phyloP scores from a whole-genome alignment of 1,140 invertebrate genomes.

The Carposina sasakii region DNA sequence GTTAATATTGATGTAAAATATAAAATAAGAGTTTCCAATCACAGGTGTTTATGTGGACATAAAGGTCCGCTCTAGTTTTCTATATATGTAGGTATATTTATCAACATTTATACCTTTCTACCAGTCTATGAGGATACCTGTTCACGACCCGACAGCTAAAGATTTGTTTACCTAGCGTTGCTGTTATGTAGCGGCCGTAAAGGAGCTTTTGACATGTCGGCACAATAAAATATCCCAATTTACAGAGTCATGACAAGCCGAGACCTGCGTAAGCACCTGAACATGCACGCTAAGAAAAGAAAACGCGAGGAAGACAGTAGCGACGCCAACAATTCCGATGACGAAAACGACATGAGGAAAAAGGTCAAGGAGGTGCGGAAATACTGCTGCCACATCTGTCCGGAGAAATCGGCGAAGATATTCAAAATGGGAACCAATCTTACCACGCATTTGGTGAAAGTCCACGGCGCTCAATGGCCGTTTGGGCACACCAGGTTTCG shows the following conservation, averaged over 20 bases:
- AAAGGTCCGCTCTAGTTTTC: no score
- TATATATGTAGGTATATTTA: no score
- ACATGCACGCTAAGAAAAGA: slow-evolving; percentile 53
- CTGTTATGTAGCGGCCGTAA: no score
- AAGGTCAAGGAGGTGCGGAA: slow-evolving; percentile 36
- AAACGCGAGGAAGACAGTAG: slow-evolving; percentile 30
- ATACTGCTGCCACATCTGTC: slow-evolving; percentile 87
- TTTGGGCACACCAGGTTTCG: slow-evolving; percentile 88
- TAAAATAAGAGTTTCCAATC: no score
- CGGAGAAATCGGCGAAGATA: slow-evolving; percentile 63
- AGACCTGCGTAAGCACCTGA: slow-evolving; percentile 83
- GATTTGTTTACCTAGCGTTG: no score
- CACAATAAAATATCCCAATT: no score
- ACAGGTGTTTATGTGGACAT: no score
- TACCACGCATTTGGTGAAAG: slow-evolving; percentile 85
- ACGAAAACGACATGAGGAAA: slow-evolving; percentile 31
- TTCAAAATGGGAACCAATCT: slow-evolving; percentile 79
- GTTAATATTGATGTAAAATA: no score
- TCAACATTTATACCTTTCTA: no score
- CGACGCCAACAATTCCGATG: slow-evolving; percentile 57
- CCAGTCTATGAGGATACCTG: no score
- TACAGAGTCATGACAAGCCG: slow-evolving; percentile 80
- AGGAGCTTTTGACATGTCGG: no score
- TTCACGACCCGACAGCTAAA: no score
- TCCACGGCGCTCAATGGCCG: slow-evolving; percentile 85